Evolutionary conservation across 2,888 invertebrate genomes (phyloP).

Genomic region (Drosophila austrosaltans): DNA sequence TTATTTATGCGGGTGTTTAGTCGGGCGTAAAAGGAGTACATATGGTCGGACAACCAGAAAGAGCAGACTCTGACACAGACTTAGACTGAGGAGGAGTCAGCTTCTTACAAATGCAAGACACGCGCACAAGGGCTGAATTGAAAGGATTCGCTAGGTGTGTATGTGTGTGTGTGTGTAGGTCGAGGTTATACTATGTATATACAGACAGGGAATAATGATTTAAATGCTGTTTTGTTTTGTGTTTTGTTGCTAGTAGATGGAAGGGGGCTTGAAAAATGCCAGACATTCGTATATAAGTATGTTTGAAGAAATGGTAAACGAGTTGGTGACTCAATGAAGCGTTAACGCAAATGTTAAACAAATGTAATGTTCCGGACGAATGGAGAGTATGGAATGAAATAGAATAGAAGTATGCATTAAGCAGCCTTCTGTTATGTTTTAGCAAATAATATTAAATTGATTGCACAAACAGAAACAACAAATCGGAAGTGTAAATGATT

Average conservation of each 20-base stretch:
- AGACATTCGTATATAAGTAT: slow-evolving; percentile 36
- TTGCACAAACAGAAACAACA: slow-evolving; percentile 74
- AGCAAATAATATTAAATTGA: slow-evolving; percentile 79
- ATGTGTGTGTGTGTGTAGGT: slow-evolving; percentile 31
- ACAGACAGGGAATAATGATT: slow-evolving; percentile 70
- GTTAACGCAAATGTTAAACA: slow-evolving; percentile 80
- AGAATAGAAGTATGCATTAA: slow-evolving; percentile 57
- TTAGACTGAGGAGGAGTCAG: slow-evolving; percentile 29
- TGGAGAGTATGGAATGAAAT: slow-evolving; percentile 51
- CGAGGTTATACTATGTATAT: slow-evolving; percentile 19
- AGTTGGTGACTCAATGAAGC: slow-evolving; percentile 70
- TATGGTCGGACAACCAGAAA: slow-evolving; percentile 58
- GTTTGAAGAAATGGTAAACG: slow-evolving; percentile 56
- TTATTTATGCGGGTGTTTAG: slow-evolving; percentile 80
- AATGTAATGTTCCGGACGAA: slow-evolving; percentile 80
- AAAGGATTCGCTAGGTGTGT: slow-evolving; percentile 68
- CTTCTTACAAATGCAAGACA: slow-evolving; percentile 73
- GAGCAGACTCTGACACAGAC: slow-evolving; percentile 9
- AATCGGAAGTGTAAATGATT: slow-evolving; percentile 77
- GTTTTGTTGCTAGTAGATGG: not conserved
- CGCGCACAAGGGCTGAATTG: slow-evolving; percentile 63
- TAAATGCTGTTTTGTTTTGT: slow-evolving; percentile 68
- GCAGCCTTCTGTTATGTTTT: slow-evolving; percentile 49
- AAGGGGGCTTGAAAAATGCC: slow-evolving; percentile 56
- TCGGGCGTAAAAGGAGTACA: slow-evolving; percentile 78